phyloP scores from a whole-genome alignment of 1,140 invertebrate species.

The Seison nebaliae region DNA sequence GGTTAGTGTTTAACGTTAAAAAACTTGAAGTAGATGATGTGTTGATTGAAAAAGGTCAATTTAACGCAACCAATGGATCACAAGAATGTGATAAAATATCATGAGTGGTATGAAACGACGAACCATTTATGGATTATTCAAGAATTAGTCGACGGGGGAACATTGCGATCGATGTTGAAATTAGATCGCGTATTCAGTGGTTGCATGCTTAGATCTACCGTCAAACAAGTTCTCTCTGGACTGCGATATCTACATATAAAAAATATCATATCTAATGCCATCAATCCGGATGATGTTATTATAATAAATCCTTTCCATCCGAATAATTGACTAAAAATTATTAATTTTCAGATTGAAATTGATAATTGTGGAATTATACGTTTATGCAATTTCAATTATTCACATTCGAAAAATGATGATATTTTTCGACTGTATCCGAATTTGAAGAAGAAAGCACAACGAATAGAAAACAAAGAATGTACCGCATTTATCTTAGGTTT shows the following conservation, averaged over 20 bases:
- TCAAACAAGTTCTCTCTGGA: constrained; percentile 23
- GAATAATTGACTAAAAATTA: background rate
- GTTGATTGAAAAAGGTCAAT: too few species aligned
- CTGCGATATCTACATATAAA: constrained; percentile 24
- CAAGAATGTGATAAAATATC: constrained; percentile 24
- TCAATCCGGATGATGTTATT: constrained; percentile 25
- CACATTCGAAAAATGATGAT: constrained; percentile 13
- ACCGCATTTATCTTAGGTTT: background rate
- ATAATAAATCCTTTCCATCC: constrained; percentile 20
- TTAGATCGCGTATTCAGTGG: constrained; percentile 24
- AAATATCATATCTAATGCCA: constrained; percentile 24
- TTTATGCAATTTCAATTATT: constrained; percentile 24
- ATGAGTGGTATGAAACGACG: constrained; percentile 30
- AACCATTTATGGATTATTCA: constrained; percentile 29
- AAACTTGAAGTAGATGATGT: too few species aligned
- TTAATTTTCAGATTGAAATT: constrained; percentile 13
- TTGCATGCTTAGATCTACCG: too few species aligned
- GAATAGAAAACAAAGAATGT: constrained; percentile 2
- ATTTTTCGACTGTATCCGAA: constrained; percentile 15
- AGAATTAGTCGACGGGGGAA: constrained; percentile 27
- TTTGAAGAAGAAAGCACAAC: background rate
- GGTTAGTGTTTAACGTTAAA: too few species aligned
- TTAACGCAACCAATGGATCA: constrained; percentile 27
- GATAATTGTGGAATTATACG: constrained; percentile 24
- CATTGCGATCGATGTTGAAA: constrained; percentile 20